Evolutionary conservation across 2,888 invertebrate genomes (phyloP), one percentile per base, ranked within the genome.

Genomic region (Thera britannica): DNA sequence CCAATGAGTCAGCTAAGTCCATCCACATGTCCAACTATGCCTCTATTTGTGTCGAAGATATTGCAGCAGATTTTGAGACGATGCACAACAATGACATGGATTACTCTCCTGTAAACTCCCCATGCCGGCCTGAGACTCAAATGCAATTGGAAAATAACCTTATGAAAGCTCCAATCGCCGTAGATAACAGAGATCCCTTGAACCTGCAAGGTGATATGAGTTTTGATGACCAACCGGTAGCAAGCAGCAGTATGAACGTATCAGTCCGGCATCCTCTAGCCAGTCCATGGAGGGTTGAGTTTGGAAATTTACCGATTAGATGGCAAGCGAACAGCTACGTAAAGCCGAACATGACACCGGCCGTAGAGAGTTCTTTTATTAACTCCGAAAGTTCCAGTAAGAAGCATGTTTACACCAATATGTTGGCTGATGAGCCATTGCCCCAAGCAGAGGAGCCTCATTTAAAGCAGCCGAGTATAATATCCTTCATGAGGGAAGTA

Each of bases 271-370:
- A 88, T 70, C 90, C 93, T 1, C 72, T 82, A 57, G 90, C 92
- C 1, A 94, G 92, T 60, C 94, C 94, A 1, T 94, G 94, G 94
- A 83, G 94, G 66, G 89, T 87, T 1, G 90, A 94, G 74, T 93
- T 92, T 78, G 84, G 83, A 11, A 88, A 79, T 64, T 79, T 93
- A 59, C 91, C 92, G 3, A 89, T 92, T 65, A 94, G 87, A 79
- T 94, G 93, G 93, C 92, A 87, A 65, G 86, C 82, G 3, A 91
- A 93, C 69, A 84, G 90, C 5, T 90, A 93, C 79, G 83, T 93
- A 0, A 94, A 94, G 74, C 73, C 94, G 7, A 90, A 94, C 68
- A 93, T 94, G 94, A 94, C 94, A 55, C 94, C 94, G 52, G 92
- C 94, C 9, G 86, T 92, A 23, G 94, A 94, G 70, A 84, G 88